phyloP scores from a whole-genome alignment of 2,797 vertebrate genomes.

The Champsocephalus gunnari region DNA sequence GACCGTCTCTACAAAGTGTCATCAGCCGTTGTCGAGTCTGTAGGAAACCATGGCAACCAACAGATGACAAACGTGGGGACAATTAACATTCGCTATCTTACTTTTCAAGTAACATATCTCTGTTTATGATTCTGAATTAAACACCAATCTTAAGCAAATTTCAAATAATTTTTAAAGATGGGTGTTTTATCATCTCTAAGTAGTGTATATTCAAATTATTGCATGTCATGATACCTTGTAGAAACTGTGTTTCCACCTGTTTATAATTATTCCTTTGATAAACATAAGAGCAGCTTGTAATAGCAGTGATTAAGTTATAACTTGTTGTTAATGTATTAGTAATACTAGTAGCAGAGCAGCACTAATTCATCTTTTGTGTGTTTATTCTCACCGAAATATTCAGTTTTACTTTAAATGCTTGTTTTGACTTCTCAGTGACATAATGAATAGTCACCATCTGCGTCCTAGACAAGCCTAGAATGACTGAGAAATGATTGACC shows the following conservation, averaged over 20 bases:
- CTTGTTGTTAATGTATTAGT: background rate
- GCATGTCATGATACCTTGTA: conserved; percentile 13
- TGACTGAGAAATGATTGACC: conserved; percentile 11
- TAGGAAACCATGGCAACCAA: conserved; percentile 78
- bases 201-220: conserved; percentile 22
- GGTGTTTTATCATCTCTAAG: conserved; percentile 8
- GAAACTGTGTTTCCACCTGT: conserved; percentile 2
- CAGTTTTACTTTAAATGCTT: background rate
- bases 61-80: conserved; percentile 8
- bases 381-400: background rate
- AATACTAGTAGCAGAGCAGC: background rate
- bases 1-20: conserved; percentile 81
- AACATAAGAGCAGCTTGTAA: background rate
- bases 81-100: background rate
- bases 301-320: background rate
- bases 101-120: background rate
- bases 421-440: background rate
- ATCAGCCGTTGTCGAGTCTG: conserved; percentile 92
- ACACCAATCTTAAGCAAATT: conserved; percentile 12
- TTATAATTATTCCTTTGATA: conserved; percentile 16
- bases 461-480: background rate
- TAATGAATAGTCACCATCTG: background rate
- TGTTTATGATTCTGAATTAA: conserved; percentile 18
- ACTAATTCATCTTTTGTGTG: background rate
- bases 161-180: conserved; percentile 14